phyloP scores from a whole-genome alignment of 2,113 vertebrate genomes.

The Probosciger aterrimus region DNA sequence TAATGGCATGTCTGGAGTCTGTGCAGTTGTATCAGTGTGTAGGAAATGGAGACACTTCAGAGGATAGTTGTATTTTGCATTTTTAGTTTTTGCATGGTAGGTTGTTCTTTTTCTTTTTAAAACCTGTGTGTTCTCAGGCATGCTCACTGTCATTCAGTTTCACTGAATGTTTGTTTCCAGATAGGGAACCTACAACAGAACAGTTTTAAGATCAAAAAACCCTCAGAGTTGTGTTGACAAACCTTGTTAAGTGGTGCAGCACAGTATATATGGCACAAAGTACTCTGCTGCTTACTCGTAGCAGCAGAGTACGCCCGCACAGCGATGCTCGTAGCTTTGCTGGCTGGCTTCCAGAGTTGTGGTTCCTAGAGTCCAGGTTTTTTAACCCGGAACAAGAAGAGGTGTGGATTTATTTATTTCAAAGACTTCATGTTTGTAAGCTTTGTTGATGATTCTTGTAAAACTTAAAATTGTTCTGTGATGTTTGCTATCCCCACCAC shows the following conservation, averaged over 20 bases:
- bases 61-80: background rate
- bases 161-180: background rate
- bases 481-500: constrained; percentile 57
- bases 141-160: background rate
- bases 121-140: fast-evolving
- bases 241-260: background rate
- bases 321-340: fast-evolving
- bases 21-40: fast-evolving
- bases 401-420: background rate
- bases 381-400: background rate
- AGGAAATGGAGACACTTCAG: background rate
- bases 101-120: background rate
- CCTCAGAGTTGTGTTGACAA: background rate
- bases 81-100: background rate
- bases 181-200: background rate
- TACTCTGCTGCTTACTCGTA: background rate
- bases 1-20: fast-evolving
- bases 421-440: background rate
- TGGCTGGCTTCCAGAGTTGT: background rate
- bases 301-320: fast-evolving
- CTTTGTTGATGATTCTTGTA: background rate
- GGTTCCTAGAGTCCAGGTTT: background rate
- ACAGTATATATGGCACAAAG: background rate
- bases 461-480: constrained; percentile 61
- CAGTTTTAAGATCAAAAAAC: background rate